Evolutionary conservation across 2,113 vertebrate genomes (phyloP).

Genomic region (Pelmatolapia mariae): DNA sequence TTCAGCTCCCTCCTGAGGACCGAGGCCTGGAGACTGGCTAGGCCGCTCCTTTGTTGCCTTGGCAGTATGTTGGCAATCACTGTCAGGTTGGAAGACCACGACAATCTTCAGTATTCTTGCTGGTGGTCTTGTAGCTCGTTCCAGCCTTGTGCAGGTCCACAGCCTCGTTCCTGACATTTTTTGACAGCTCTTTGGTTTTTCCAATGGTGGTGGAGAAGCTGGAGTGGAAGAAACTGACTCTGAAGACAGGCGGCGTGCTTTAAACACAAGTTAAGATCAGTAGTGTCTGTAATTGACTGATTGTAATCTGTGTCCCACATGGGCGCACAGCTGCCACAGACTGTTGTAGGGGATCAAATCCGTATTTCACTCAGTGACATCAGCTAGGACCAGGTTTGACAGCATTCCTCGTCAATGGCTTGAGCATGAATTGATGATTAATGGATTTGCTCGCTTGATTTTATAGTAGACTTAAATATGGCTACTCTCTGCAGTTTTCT

Average conservation of each 20-base stretch:
- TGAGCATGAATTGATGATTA: not conserved
- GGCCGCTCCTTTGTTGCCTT: not conserved
- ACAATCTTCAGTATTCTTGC: not conserved
- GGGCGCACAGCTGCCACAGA: not conserved
- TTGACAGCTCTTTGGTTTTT: not conserved
- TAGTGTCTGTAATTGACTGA: not conserved
- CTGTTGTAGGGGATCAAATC: not conserved
- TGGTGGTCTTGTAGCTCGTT: not conserved
- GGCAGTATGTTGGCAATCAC: not conserved
- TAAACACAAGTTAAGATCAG: not conserved
- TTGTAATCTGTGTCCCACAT: not conserved
- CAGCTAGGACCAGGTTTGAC: not conserved
- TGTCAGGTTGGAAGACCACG: not conserved
- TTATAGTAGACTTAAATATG: not conserved
- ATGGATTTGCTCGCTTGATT: not conserved
- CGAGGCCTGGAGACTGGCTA: fast-evolving
- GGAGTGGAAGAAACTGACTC: fast-evolving
- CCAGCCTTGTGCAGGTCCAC: not conserved
- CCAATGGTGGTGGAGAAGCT: not conserved
- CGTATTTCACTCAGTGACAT: not conserved
- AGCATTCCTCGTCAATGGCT: not conserved
- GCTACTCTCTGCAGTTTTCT: not conserved
- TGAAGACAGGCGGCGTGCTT: not conserved
- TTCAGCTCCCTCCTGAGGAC: not conserved
- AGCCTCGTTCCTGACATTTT: not conserved